These are phyloP conservation scores for Deroplatys truncata DNA, from an alignment of 2,888 invertebrate genomes.

Conservation along the genomic window DNA sequence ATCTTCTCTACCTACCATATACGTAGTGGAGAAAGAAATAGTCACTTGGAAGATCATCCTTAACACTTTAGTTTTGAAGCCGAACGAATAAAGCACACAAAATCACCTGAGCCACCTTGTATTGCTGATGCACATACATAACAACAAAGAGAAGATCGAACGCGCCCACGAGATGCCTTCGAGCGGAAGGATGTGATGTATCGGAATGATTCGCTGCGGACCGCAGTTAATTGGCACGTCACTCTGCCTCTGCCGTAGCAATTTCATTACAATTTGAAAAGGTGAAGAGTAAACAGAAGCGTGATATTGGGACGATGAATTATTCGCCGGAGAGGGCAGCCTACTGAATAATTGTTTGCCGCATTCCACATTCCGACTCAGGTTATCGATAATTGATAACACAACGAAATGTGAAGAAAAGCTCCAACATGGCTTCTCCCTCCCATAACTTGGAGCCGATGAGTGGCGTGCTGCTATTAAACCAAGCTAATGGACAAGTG, in stretches of 20 bases:
- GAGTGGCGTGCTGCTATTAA: background rate
- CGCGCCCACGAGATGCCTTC: background rate
- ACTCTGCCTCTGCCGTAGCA: background rate
- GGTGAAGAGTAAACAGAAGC: background rate
- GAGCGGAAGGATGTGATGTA: background rate
- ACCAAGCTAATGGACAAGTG: no score
- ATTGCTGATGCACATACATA: no score
- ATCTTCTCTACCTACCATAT: no score
- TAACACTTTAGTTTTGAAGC: no score
- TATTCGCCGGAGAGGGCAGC: background rate
- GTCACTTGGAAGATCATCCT: no score
- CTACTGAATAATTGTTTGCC: background rate
- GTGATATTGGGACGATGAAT: constrained; percentile 4
- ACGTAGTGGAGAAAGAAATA: no score
- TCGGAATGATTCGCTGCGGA: background rate
- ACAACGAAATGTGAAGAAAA: background rate
- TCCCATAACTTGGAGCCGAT: background rate
- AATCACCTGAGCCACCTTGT: no score
- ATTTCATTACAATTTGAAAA: background rate
- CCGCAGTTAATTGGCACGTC: background rate
- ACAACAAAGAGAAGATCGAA: background rate
- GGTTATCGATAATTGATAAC: constrained; percentile 3
- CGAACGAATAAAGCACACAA: no score
- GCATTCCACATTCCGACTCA: background rate
- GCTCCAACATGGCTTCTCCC: background rate